Evolutionary conservation across 2,888 invertebrate genomes (phyloP), one percentile per base, ranked within the genome.

Genomic region (Brenthis hecate): DNA sequence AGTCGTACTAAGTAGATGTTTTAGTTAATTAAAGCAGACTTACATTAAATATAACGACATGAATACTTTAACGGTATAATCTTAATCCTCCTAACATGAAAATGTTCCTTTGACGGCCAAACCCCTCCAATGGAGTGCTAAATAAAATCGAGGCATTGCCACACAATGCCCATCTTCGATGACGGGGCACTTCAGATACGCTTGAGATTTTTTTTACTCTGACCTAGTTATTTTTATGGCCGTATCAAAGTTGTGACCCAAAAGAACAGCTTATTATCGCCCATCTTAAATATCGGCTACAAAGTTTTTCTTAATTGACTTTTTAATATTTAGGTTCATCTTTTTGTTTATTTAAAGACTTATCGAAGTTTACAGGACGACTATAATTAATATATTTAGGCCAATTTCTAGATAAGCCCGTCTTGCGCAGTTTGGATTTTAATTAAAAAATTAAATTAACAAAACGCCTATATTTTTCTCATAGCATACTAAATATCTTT

Each of bases 101-200:
- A 73, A 71, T 74, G 74, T 76, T 75, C 77, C 77, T 76, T 77
- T 76, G 76, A 75, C 74, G 74, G 80, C 65, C 78, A 61, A 66
- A 56, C 76, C 70, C 71, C 71, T 74, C 64, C 16, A 68, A 32
- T 72, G 64, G 75, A 87, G 87, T 81, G 82, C 85, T 85, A 88
- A 88, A 88, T 86, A 89, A 87, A 85, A 87, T 82, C 66, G 79
- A 79, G 80, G 77, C 79, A 75, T 77, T 58, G 54, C 68, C 58
- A 71, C 63, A 80, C 79, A 79, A 71, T 72, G 71, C 53, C 68
- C 69, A 66, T 68, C 69, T 71, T 72, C 72, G 66, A 71, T 68
- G 68, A 61, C 64, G 57, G 54, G 60, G 58, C 68, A 65, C 71
- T 71, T 57, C 53, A 71, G 69, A 66, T 66, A 55, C 61, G 66